Evolutionary conservation across 2,797 vertebrate genomes (phyloP), one percentile per base, ranked within the genome.

Genomic region (Tenualosa ilisha): DNA sequence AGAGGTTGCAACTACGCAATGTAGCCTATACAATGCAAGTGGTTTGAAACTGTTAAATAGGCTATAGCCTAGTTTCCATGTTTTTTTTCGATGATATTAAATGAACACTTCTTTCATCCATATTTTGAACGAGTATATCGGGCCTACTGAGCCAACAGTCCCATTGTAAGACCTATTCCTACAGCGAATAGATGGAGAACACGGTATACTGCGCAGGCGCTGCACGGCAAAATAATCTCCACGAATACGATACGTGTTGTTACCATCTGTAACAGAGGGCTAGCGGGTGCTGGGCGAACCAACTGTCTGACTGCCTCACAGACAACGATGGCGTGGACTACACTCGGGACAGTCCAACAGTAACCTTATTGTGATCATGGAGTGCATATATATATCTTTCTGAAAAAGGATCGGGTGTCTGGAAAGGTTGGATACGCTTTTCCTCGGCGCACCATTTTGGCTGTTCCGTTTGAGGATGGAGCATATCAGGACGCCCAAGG

Each of bases 401-500:
- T 85, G 72, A 86, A 46, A 61, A 83, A 53, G 81, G 17, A 84
- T 51, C 17, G 31, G 12, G 72, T 46, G 72, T 79, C 72, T 46
- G 17, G 46, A 50, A 40, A 54, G 81, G 7, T 86, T 79, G 37
- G 15, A 79, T 43, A 79, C 40, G 31, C 84, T 85, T 83, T 88
- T 86, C 86, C 54, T 63, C 82, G 84, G 82, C 86, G 83, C 85
- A 88, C 85, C 85, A 85, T 86, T 85, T 88, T 87, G 72, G 84
- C 86, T 72, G 54, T 61, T 54, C 65, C 75, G 68, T 84, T 85
- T 26, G 56, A 89, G 86, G 86, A 91, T 91, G 90, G 90, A 91
- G 81, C 86, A 91, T 89, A 89, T 91, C 86, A 86, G 89, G 85
- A 91, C 90, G 63, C 90, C 90, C 1, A 91, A 91, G 90, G 90